Conservation (phyloP, 2,888 invertebrate genomes). For the Serripes groenlandicus region DNA sequence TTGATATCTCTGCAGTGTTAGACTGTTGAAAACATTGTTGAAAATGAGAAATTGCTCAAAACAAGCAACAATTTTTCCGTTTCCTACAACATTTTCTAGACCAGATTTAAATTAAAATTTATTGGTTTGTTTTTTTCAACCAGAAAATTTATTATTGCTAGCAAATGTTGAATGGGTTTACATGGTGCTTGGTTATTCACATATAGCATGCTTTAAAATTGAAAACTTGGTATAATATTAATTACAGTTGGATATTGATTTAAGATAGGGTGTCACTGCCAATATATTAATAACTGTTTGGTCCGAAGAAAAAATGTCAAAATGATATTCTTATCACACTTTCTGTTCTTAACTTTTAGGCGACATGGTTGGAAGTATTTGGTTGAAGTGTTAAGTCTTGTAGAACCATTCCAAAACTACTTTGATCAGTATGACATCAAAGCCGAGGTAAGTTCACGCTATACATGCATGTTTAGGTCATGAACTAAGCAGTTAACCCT, state of each 20-base stretch:
- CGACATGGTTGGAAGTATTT: constrained; percentile 80
- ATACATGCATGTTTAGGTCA: too few species aligned
- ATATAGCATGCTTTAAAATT: too few species aligned
- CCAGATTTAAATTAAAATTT: too few species aligned
- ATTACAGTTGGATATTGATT: too few species aligned
- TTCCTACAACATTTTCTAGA: background rate
- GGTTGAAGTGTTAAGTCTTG: constrained; percentile 75
- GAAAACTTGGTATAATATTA: too few species aligned
- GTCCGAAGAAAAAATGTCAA: background rate
- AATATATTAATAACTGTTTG: constrained; percentile 1
- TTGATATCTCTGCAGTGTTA: background rate
- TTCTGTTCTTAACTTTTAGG: constrained; percentile 66
- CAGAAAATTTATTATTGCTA: too few species aligned
- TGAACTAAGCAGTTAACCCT: background rate
- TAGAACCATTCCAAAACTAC: constrained; percentile 76
- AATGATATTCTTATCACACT: background rate
- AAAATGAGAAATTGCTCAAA: background rate
- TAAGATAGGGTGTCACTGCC: too few species aligned
- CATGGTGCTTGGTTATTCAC: too few species aligned
- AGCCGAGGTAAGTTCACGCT: constrained; percentile 78
- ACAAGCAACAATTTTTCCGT: background rate
- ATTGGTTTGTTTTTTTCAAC: too few species aligned
- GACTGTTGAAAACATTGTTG: background rate
- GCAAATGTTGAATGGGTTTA: too few species aligned
- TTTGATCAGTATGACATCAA: constrained; percentile 77